Evolutionary conservation across 2,888 invertebrate genomes (phyloP), one percentile per base, ranked within the genome.

Genomic region (Odontomyia ornata): DNA sequence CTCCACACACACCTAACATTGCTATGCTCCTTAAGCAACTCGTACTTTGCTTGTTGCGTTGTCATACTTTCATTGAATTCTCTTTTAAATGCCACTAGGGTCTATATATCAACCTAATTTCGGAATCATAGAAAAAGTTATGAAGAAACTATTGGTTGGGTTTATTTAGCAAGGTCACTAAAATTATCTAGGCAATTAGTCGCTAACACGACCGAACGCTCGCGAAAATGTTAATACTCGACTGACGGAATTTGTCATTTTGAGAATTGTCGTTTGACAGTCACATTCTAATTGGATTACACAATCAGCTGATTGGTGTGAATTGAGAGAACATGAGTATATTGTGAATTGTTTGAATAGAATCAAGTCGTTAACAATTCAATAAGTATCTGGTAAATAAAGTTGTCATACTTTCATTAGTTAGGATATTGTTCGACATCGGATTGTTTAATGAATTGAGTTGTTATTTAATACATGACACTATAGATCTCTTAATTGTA

Each of bases 11-110:
- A 78, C 75, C 75, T 52, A 65, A 36, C 46, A 52, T 72, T 77
- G 60, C 43, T 30, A 15, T 62, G 71, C 36, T 79, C 79, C 64
- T 76, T 77, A 23, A 79, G 65, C 30, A 79, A 64, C 67, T 77
- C 77, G 62, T 79, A 79, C 65, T 79, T 79, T 27, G 77, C 79
- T 77, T 79, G 76, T 77, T 77, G 79, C 69, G 65, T 75, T 56
- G 60, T 69, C 79, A 79, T 79, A 64, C 75, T 78, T 47, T 43
- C 75, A 64, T 64, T 27, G 64, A 64, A 64, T 25, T 30, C 57
- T 13, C 25, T 21, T 21, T 28, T 18, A 2, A 4, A 1, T 18
- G 25, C 47, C 47, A 25, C 69, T 13, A 11, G 47, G 21, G 21
- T 69, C 65, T 36, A 36, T 28, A n/a, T 65, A 52, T 65, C 65